Conservation (phyloP, 2,113 vertebrate species). For the Shinisaurus crocodilurus region DNA sequence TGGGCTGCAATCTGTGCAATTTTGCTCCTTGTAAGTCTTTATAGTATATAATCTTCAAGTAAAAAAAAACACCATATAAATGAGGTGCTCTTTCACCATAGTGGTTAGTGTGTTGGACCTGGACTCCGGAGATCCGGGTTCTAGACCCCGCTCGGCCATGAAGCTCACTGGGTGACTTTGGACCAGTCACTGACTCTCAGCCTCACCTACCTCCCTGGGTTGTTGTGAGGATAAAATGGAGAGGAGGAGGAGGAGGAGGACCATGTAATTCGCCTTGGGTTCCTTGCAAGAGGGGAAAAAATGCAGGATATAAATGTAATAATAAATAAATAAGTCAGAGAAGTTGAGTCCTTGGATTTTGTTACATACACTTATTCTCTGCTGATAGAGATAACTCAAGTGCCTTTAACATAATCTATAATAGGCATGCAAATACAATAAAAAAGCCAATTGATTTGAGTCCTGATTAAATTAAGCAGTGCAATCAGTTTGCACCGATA, state of each 20-base stretch:
- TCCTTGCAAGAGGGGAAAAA: no score
- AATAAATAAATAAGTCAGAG: no score
- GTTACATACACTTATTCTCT: not conserved
- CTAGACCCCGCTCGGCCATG: no score
- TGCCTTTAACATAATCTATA: not conserved
- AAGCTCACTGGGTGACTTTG: no score
- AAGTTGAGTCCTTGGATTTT: not conserved
- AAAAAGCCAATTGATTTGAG: not conserved
- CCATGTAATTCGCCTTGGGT: no score
- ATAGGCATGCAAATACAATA: not conserved
- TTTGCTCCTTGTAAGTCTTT: not conserved
- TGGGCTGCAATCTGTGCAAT: not conserved
- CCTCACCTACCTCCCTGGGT: no score
- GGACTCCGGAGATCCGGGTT: no score
- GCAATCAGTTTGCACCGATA: not conserved
- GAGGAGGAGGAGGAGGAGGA: no score
- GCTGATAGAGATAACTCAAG: not conserved
- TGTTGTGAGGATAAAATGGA: no score
- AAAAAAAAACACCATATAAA: not conserved
- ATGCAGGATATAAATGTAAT: no score
- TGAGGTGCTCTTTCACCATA: not conserved
- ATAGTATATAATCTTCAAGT: not conserved
- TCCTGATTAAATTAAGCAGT: constrained; percentile 2
- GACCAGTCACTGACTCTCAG: no score
- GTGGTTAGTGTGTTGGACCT: no score